Base-by-base conservation (phyloP, 2,113 vertebrate genomes). In the Psophia crepitans region DNA sequence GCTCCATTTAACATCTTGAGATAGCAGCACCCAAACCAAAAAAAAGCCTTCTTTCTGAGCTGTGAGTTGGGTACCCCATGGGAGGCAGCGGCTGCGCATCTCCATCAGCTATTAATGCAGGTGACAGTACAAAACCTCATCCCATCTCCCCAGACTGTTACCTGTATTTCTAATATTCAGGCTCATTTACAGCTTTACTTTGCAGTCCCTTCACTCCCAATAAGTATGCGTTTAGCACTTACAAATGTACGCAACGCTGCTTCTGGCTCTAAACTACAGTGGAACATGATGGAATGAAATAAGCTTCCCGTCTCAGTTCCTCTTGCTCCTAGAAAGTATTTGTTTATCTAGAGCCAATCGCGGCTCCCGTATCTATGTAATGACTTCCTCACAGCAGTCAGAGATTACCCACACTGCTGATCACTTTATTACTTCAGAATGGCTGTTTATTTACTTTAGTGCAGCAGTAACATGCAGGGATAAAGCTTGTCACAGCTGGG, bases 401-500 rank as follows among this genome's bases (percentile, higher is more conserved):
- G 93, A 96, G 97, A 98, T 98, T 98, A 98, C 92, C 84, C 92
- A 90, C 91, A 94, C 92, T 71, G 33, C 97, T 97, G 97, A 97
- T 98, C 96, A 96, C 96, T 97, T 98, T 95, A 98, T 97, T 98
- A 98, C 96, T 97, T 97, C 93, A 96, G 98, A 96, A 96, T 56
- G 95, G 97, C 96, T 98, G 97, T 98, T 98, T 98, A 97, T 98
- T 97, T 97, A 93, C 95, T 89, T 94, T 97, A 92, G 84, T 91
- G 95, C 88, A 87, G 93, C 87, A 94, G 92, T 37, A 97, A 96
- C 92, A 91, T 49, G 68, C 77, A 87, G 94, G 92, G 95, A 94
- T 96, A 94, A 94, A 90, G 96, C 90, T 32, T 53, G 93, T 90
- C 96, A 85, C 97, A 97, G 97, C 96, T 98, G 97, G 97, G 96